Base-by-base conservation (phyloP, 2,888 invertebrate species). In the Seira sanloemensis region DNA sequence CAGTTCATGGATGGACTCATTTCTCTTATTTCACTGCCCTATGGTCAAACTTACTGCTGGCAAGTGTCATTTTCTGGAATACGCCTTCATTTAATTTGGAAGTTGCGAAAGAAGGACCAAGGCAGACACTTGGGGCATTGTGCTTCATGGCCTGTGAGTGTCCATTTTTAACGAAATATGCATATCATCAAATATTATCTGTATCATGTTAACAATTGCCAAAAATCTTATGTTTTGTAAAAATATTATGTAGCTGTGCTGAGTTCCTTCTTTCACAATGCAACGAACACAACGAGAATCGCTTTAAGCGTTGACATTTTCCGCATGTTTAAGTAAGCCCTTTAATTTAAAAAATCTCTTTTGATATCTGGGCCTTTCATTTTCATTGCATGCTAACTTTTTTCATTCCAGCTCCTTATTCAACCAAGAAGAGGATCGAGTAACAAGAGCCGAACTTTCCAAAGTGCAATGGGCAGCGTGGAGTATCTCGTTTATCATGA, bases 91-190 rank as follows among this genome's bases (percentile, higher is more conserved):
- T 24, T 2, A 86, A 86, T 26, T 26, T 86, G 21, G 80, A 75
- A 54, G 54, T 86, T 4, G 84, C 84, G 0, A 86, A 86, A 27
- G 86, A 84, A 80, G 86, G 78, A n/a, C 84, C 86, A 0, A 67
- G 86, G 4, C 84, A 86, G 81, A 80, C 80, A 0, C 65, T 84
- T 18, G 86, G 86, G 46, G 74, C 67, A 19, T n/a, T 84, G 0
- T 86, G 86, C 50, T 86, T 86, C 68, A 78, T 84, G 83, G 86
- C 86, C 25, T 86, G 86, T 86, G 81, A 66, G 86, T 26, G n/a
- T n/a, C n/a, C n/a, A n/a, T n/a, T n/a, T n/a, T n/a, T n/a, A n/a
- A n/a, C n/a, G n/a, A n/a, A n/a, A n/a, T n/a, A n/a, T n/a, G n/a
- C n/a, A n/a, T n/a, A n/a, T n/a, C n/a, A n/a, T n/a, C n/a, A 9